A percentile compares a stretch with the other conserved stretches of the same genome.
These are phyloP conservation scores for Andrena camellia DNA, from an alignment of 2,888 invertebrate genomes.

Conservation along the genomic window DNA sequence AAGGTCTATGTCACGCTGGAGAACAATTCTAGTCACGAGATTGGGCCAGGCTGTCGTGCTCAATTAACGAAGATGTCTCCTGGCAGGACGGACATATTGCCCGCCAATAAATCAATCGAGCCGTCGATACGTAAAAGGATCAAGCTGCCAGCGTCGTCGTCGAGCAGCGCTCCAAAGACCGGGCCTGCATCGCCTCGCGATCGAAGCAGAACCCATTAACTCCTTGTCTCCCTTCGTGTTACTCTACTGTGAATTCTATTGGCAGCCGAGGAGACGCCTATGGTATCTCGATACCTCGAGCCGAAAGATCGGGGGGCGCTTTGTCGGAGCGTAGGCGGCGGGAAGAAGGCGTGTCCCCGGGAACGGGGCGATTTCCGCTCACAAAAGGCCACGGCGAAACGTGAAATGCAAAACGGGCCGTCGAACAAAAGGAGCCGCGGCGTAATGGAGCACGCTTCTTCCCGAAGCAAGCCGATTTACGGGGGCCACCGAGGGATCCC, in stretches of 20 bases:
- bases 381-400: constrained; percentile 29
- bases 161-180: neutral
- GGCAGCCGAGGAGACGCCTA: neutral
- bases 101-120: constrained; percentile 32
- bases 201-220: constrained; percentile 32
- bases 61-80: constrained; percentile 37
- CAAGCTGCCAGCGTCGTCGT: neutral
- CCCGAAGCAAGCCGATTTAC: constrained; percentile 23
- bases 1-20: neutral
- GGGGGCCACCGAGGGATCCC: neutral
- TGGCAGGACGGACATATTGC: constrained; percentile 7
- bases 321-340: constrained; percentile 33
- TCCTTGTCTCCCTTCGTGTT: constrained; percentile 4
- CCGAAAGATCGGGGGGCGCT: constrained; percentile 7
- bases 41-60: constrained; percentile 17
- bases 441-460: constrained; percentile 48
- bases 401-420: constrained; percentile 58
- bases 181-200: constrained; percentile 5
- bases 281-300: neutral
- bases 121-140: neutral
- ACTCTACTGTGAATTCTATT: neutral
- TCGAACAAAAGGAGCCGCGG: constrained; percentile 55
- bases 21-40: constrained; percentile 24
- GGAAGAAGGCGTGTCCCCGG: constrained; percentile 31
- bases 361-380: constrained; percentile 45